Evolutionary conservation across 2,113 vertebrate species (phyloP), one percentile per base, ranked within the genome.

Genomic region (Lipophrys pholis): DNA sequence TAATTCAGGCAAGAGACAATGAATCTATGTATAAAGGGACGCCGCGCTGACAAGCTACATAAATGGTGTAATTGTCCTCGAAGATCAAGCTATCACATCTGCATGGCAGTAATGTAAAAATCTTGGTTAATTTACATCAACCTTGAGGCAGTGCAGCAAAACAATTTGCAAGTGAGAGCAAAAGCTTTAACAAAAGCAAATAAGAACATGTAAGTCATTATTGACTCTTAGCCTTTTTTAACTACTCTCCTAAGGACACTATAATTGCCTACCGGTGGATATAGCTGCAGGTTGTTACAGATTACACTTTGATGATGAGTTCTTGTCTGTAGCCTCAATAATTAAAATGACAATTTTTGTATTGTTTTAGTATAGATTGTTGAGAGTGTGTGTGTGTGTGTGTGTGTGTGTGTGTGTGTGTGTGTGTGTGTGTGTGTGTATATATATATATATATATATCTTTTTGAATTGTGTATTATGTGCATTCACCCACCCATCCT

Each of bases 201-300:
- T 88, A 91, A 85, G 85, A 93, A 85, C 86, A 89, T 83, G 82
- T 87, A 83, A 79, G 62, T 87, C 87, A 89, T 92, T 93, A 94
- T 83, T 89, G 88, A 92, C 87, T 88, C 81, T 87, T 88, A 80
- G 70, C 77, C 76, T 73, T 87, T 91, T 90, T 93, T 93, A 92
- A 93, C 89, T 85, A 83, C 90, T 90, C 85, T 91, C 87, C 73
- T 69, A 80, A 89, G 80, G 69, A 87, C 48, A 72, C 69, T 46
- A 59, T 88, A 88, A 93, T 91, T 88, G 87, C 91, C 89, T 86
- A 6, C 61, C 69, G 70, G 21, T 82, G 82, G 78, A 79, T 83
- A 81, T 80, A 78, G 84, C 90, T 90, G 76, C 80, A 70, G 90
- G 90, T 86, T 88, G 89, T 88, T 88, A 82, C 70, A 65, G 77